These are phyloP conservation scores for Cossypha heuglini DNA, from an alignment of 2,797 vertebrate genomes.

Conservation along the genomic window DNA sequence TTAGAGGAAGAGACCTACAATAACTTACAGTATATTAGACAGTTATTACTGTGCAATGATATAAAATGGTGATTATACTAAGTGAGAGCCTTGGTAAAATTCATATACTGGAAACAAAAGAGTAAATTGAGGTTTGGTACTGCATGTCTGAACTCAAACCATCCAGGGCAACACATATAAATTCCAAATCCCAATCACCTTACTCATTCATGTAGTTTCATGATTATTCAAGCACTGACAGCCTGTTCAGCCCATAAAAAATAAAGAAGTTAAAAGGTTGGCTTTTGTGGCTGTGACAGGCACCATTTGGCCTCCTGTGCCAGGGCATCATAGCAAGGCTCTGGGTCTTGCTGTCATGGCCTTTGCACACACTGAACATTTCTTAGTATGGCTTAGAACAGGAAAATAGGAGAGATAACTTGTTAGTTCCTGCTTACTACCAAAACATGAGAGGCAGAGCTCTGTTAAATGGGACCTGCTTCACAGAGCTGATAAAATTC, in stretches of 20 bases:
- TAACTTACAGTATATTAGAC: slow-evolving; percentile 37
- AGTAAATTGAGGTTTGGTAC: not conserved
- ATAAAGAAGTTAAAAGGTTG: not conserved
- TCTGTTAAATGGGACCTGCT: not conserved
- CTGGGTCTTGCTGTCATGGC: accelerated
- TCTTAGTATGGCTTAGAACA: not conserved
- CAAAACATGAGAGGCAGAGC: not conserved
- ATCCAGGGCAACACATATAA: not conserved
- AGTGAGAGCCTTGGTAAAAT: slow-evolving; percentile 20
- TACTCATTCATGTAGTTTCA: slow-evolving; percentile 48
- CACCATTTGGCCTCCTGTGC: not conserved
- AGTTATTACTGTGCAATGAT: slow-evolving; percentile 36
- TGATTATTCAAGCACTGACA: not conserved
- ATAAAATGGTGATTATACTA: slow-evolving; percentile 8
- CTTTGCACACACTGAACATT: not conserved
- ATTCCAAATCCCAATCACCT: slow-evolving; percentile 28
- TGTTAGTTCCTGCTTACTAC: not conserved
- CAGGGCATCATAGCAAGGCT: not conserved
- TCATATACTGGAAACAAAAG: not conserved
- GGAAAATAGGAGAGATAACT: not conserved
- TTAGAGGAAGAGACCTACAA: slow-evolving; percentile 25
- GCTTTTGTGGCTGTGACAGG: not conserved
- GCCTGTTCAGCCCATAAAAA: not conserved
- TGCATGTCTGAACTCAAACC: not conserved
- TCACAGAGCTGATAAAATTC: slow-evolving; percentile 37